phyloP scores from a whole-genome alignment of 2,888 invertebrate species.

The Drosophila anomalata region DNA sequence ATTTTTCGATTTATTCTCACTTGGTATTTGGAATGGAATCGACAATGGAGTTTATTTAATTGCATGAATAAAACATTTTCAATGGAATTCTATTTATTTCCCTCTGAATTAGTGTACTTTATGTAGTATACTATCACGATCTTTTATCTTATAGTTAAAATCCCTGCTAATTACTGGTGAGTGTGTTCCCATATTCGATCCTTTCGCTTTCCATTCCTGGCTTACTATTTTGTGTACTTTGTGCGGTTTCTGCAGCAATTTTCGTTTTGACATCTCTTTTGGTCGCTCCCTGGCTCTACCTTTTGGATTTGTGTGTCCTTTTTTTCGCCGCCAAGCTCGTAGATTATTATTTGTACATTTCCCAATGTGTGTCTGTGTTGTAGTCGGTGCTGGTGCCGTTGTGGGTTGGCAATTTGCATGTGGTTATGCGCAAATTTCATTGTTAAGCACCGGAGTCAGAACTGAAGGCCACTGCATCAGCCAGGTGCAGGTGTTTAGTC shows the following conservation, averaged over 20 bases:
- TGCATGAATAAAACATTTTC: neutral
- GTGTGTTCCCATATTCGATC: neutral
- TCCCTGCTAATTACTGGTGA: slow-evolving; percentile 6
- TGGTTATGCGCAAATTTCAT: slow-evolving; percentile 78
- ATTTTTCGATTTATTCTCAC: neutral
- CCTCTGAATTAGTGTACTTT: no score
- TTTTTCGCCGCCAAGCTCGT: slow-evolving; percentile 53
- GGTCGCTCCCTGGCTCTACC: slow-evolving; percentile 13
- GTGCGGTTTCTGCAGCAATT: slow-evolving; percentile 60
- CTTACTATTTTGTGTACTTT: slow-evolving; percentile 39
- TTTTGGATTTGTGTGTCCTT: slow-evolving; percentile 22
- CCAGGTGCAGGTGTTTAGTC: slow-evolving; percentile 22
- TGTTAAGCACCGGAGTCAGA: slow-evolving; percentile 68
- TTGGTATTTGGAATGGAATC: neutral
- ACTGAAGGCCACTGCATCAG: slow-evolving; percentile 47
- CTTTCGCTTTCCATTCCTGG: neutral
- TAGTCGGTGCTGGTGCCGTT: slow-evolving; percentile 40
- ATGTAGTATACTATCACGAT: no score
- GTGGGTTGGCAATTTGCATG: slow-evolving; percentile 77
- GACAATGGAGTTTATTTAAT: neutral
- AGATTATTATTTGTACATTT: slow-evolving; percentile 77
- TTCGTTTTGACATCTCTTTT: slow-evolving; percentile 62
- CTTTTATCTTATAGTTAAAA: neutral
- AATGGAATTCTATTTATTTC: no score
- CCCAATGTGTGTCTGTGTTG: slow-evolving; percentile 32